Percentiles rank a stretch among this genome's conserved stretches.
These are phyloP conservation scores for Thereva unica DNA, from an alignment of 2,888 invertebrate species.

Conservation along the genomic window DNA sequence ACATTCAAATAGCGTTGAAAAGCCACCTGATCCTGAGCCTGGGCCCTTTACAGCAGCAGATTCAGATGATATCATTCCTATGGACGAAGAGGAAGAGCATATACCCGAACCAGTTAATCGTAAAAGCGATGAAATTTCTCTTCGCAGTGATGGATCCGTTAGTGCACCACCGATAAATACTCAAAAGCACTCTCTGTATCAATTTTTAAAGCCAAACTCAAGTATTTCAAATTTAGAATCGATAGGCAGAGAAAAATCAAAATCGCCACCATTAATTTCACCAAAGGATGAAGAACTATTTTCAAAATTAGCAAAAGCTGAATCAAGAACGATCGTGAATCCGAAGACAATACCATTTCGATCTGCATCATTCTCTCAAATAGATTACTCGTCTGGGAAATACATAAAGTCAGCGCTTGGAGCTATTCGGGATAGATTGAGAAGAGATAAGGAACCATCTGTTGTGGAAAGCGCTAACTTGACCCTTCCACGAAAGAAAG, in stretches of 20 bases:
- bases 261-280: conserved; percentile 47
- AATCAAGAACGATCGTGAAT: conserved; percentile 64
- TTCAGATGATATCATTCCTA: conserved; percentile 47
- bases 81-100: conserved; percentile 46
- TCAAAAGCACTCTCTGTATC: conserved; percentile 40
- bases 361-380: conserved; percentile 86
- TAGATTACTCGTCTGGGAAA: conserved; percentile 71
- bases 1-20: conserved; percentile 60
- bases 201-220: conserved; percentile 47
- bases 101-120: conserved; percentile 36
- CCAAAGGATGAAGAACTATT: conserved; percentile 49
- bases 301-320: conserved; percentile 61
- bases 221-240: conserved; percentile 55
- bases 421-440: conserved; percentile 53
- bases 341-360: conserved; percentile 75
- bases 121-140: conserved; percentile 34
- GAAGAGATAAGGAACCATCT: conserved; percentile 51
- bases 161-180: conserved; percentile 35
- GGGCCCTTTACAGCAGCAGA: conserved; percentile 29
- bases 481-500: conserved; percentile 56
- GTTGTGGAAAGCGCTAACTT: conserved; percentile 50
- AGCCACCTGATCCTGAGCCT: conserved; percentile 43
- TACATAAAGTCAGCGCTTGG: conserved; percentile 60
- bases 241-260: conserved; percentile 50
- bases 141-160: conserved; percentile 1